phyloP scores from a whole-genome alignment of 2,888 invertebrate genomes.

The Meiosimyza platycephala region DNA sequence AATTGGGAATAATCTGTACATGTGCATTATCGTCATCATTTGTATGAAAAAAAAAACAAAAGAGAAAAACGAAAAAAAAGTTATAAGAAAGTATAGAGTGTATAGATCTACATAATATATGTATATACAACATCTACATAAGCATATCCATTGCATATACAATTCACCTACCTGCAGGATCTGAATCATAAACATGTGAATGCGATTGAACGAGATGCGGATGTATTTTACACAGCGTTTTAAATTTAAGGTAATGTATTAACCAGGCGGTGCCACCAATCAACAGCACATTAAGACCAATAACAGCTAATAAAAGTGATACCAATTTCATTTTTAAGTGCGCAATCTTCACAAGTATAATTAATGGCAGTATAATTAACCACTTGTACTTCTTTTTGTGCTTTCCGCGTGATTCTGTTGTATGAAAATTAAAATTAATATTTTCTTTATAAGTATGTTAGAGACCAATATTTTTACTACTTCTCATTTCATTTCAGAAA shows the following conservation, averaged over 20 bases:
- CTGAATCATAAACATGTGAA: constrained; percentile 63
- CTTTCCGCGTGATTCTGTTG: constrained; percentile 53
- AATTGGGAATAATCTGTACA: constrained; percentile 61
- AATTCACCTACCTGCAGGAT: constrained; percentile 55
- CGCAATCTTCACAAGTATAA: constrained; percentile 64
- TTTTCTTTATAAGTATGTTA: too few relatives aligned
- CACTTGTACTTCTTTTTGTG: constrained; percentile 56
- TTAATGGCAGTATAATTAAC: constrained; percentile 61
- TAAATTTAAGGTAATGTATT: constrained; percentile 63
- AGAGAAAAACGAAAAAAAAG: neutral
- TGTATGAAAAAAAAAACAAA: neutral
- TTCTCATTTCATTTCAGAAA: too few relatives aligned
- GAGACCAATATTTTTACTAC: too few relatives aligned
- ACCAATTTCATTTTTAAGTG: constrained; percentile 63
- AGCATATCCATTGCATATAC: neutral
- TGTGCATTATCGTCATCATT: constrained; percentile 34
- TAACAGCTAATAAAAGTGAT: constrained; percentile 57
- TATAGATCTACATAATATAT: neutral
- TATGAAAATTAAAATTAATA: neutral
- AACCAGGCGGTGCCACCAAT: constrained; percentile 63
- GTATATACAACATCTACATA: neutral
- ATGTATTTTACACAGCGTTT: constrained; percentile 65
- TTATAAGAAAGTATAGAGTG: neutral
- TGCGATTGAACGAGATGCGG: constrained; percentile 64
- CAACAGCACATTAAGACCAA: constrained; percentile 61